Percentiles rank a stretch among this genome's conserved stretches.
These are phyloP conservation scores for Agapetus fuscipes DNA, from an alignment of 2,888 invertebrate genomes.

Conservation along the genomic window DNA sequence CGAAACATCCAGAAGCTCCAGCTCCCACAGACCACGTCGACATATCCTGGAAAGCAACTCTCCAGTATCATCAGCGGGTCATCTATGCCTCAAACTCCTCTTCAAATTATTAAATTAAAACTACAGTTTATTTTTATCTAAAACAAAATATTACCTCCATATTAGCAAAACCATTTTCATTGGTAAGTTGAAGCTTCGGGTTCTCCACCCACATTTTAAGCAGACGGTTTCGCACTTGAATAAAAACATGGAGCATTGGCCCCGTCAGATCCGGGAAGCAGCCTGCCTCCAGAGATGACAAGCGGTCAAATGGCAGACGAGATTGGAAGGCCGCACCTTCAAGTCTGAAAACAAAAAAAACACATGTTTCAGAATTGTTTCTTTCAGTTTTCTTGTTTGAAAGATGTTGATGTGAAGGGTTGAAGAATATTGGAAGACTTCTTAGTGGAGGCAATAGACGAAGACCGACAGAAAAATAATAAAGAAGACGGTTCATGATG, in stretches of 20 bases:
- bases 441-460: no score
- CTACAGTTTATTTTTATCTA: neutral
- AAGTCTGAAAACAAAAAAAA: constrained; percentile 39
- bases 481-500: no score
- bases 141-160: constrained; percentile 45
- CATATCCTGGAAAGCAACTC: no score
- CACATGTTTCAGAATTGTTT: neutral
- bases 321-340: constrained; percentile 94
- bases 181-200: constrained; percentile 82
- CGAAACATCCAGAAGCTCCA: no score
- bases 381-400: neutral
- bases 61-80: no score
- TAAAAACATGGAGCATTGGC: constrained; percentile 76
- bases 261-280: constrained; percentile 88
- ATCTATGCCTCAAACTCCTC: no score
- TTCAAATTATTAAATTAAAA: neutral
- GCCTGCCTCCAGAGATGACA: constrained; percentile 88
- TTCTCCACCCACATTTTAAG: constrained; percentile 94
- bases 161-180: constrained; percentile 70
- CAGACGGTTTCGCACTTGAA: constrained; percentile 84
- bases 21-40: no score
- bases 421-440: no score
- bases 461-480: no score
- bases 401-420: no score
- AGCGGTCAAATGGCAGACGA: constrained; percentile 85